Conservation (phyloP, 2,888 invertebrate species). For the Leptura quadrifasciata region DNA sequence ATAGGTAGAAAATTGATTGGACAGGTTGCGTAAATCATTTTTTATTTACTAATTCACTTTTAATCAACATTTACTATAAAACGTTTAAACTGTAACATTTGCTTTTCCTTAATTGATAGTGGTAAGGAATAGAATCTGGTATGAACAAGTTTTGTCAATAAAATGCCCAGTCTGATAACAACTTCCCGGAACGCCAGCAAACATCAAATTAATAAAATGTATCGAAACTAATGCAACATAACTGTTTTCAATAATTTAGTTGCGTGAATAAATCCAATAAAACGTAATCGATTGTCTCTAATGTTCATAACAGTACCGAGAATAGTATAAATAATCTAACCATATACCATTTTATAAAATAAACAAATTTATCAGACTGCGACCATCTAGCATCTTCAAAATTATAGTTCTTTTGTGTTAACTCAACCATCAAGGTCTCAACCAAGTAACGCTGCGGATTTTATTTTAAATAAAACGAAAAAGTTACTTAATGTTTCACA, state of each 20-base stretch:
- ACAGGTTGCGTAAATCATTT: too few species aligned
- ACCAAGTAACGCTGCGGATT: background rate
- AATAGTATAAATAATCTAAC: constrained; percentile 16
- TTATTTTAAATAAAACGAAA: constrained; percentile 13
- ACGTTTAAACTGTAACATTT: too few species aligned
- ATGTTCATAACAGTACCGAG: constrained; percentile 20
- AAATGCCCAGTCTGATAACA: background rate
- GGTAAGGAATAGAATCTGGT: background rate
- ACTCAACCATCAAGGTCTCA: constrained; percentile 18
- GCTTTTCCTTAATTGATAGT: too few species aligned
- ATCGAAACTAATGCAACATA: background rate
- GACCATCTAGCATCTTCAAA: constrained; percentile 30
- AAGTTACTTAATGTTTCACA: background rate
- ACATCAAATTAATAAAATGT: background rate
- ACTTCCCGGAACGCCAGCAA: background rate
- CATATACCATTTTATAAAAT: constrained; percentile 22
- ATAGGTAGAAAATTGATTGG: too few species aligned
- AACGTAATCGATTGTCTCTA: constrained; percentile 1
- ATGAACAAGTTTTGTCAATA: background rate
- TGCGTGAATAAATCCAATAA: constrained; percentile 4
- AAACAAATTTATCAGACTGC: constrained; percentile 23
- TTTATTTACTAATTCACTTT: too few species aligned
- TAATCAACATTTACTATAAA: too few species aligned
- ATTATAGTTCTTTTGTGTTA: constrained; percentile 35
- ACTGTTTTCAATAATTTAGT: background rate